Base-by-base conservation (phyloP, 1,140 invertebrate genomes). In the Archivesica marissinica region DNA sequence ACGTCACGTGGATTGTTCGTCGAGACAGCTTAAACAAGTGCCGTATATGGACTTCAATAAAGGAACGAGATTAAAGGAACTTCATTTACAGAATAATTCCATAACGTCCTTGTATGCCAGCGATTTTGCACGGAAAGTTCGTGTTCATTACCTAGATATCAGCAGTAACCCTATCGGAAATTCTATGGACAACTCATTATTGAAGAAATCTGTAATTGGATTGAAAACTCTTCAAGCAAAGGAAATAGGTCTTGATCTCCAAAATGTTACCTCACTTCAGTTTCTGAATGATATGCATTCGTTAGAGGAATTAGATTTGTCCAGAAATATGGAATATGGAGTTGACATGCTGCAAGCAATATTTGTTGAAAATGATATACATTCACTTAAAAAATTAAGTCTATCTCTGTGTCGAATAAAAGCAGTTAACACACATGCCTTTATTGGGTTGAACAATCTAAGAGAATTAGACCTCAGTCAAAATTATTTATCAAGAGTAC, bases 81-180 rank as follows among this genome's bases (percentile, higher is more conserved):
- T 83, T 23, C 39, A 9, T 38, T 41, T 83, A 47, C 80, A 75
- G 44, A 83, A 83, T 50, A 83, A 83, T 47, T 83, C 80, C 3
- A 54, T 83, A 25, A 59, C 56, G n/a, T 23, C 68, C 6, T 33
- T 83, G n/a, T 23, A 0, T 11, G 39, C 39, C 0, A 61, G 23
- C 25, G 38, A 75, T 28, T 83, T 83, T 23, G 28, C 38, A 20
- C 38, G 68, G 30, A 64, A 56, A 35, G 44, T 68, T 17, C 68
- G 35, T 30, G 30, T 75, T 23, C 23, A 17, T 11, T 33, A 59
- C 0, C 11, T 83, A 17, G 80, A 83, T 41, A 47, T 83, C 6
- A 83, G 80, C 44, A 28, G 39, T 35, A 83, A 83, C n/a, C 80
- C 80, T 0, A 2, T 83, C 17, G 70, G 50, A 47, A 61, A 25